Percentiles rank a stretch among this genome's conserved stretches.
Evolutionary conservation across 2,797 vertebrate species (phyloP).

Genomic region (Australoheros facetus): DNA sequence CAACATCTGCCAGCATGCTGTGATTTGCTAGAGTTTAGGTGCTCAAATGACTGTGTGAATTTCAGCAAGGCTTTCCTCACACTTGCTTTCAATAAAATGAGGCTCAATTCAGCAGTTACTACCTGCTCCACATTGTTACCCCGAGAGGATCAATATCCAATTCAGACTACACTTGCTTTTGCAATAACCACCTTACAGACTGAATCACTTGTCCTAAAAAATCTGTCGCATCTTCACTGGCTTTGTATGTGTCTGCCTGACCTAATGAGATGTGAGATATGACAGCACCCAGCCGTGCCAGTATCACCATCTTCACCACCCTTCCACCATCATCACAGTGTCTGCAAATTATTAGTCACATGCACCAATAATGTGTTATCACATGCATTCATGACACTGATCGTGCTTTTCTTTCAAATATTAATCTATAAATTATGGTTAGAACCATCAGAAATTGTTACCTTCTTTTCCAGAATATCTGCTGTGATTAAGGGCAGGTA

Average conservation of each 20-base stretch:
- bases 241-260: constrained; percentile 47
- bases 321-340: background rate
- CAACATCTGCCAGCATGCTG: constrained; percentile 7
- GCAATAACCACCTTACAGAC: constrained; percentile 63
- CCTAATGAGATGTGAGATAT: constrained; percentile 53
- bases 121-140: constrained; percentile 46
- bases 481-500: background rate
- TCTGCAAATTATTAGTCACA: background rate
- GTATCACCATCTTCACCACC: background rate
- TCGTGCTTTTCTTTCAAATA: background rate
- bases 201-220: constrained; percentile 60
- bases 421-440: background rate
- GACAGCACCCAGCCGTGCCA: constrained; percentile 25
- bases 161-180: constrained; percentile 69
- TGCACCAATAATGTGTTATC: background rate
- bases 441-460: background rate
- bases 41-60: constrained; percentile 37
- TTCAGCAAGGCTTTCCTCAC: constrained; percentile 6
- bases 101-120: constrained; percentile 48
- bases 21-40: constrained; percentile 23
- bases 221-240: constrained; percentile 48
- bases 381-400: background rate
- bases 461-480: background rate
- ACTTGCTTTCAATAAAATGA: constrained; percentile 45
- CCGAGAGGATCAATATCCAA: constrained; percentile 78